Base-by-base conservation (phyloP, 1,140 invertebrate genomes). In the Drosophila tristis region DNA sequence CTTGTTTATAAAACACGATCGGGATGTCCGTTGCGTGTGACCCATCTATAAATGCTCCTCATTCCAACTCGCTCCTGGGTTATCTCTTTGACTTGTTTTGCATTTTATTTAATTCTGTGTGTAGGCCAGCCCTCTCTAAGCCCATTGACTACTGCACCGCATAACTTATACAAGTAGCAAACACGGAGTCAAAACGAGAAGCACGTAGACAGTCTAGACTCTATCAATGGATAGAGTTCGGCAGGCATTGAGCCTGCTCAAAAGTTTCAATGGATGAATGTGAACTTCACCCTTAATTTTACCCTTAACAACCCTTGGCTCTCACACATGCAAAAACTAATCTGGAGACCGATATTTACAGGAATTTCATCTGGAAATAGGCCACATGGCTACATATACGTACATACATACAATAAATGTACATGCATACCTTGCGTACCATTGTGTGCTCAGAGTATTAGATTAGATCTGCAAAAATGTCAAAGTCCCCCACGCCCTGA, bases 1-100 rank as follows among this genome's bases (percentile, higher is more conserved):
- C 68, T 68, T 74, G 74, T 81, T 81, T 78, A 39, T 39, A 39
- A 39, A 39, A 39, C 35, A 13, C 35, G 35, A 5, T 39, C 35
- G 35, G 5, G 35, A 64, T 57, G 59, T 16, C 42, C 42, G 8
- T 67, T 57, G 11, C 64, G 50, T 13, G 35, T 9, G 5, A 29
- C 6, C 5, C 5, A 0, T 7, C 2, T 29, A 29, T 29, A 29
- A 11, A 39, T 13, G 35, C 11, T 39, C 35, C 49, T 68, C 64
- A 70, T 70, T 70, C 66, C 66, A 70, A 58, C 25, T 65, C 45
- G 13, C 9, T 20, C n/a, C 42, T 13, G 26, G 8, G 13, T 16
- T 29, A 31, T 42, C 54, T 29, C 35, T 29, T 29, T 5, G 31
- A 20, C 31, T 15, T 53, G n/a, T n/a, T 25, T 48, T 16, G 42